Base-by-base conservation (phyloP, 2,113 vertebrate genomes). In the Bufo bufo region DNA sequence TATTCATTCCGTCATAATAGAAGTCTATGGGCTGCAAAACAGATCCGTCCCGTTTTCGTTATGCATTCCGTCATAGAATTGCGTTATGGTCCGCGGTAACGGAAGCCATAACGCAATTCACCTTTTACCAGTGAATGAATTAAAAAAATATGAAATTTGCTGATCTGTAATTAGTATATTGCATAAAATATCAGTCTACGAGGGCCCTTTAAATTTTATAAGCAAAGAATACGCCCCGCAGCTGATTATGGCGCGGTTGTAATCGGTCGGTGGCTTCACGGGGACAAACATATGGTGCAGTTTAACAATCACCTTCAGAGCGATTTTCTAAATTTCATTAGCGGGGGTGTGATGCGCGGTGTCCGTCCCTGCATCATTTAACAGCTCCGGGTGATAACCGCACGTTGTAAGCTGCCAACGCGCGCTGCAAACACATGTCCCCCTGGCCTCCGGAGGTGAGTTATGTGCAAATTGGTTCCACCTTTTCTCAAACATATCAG, bases 321-420 rank as follows among this genome's bases (percentile, higher is more conserved):
- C 56, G 10, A 66, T 77, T 77, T 66, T 74, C 77, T 83, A 83
- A 63, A 83, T 83, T 77, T 88, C 58, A 88, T 84, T 84, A 84
- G 71, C 81, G 12, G 19, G 89, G 90, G 86, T 77, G 81, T 49
- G 16, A 0, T 83, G 59, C 81, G 17, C 23, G 23, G 59, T 90
- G 11, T 58, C 72, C 71, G 79, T 86, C 50, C 84, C 72, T 6
- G 85, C 45, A 90, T 80, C 77, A 87, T 86, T 89, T 86, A 87
- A 90, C 84, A 77, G 33, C 74, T 90, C 49, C 7, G 79, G 77
- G 86, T 85, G 90, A 45, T 86, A 86, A 90, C 66, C 54, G 58
- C 61, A 86, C 13, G 45, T 85, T 88, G 84, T 89, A 81, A 54
- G 84, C 47, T 20, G 50, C 87, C 65, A 89, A 89, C 72, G 87